A percentile compares a stretch with the other conserved stretches of the same genome.
phyloP scores from a whole-genome alignment of 2,113 vertebrate species.

The Hepsetus odoe region DNA sequence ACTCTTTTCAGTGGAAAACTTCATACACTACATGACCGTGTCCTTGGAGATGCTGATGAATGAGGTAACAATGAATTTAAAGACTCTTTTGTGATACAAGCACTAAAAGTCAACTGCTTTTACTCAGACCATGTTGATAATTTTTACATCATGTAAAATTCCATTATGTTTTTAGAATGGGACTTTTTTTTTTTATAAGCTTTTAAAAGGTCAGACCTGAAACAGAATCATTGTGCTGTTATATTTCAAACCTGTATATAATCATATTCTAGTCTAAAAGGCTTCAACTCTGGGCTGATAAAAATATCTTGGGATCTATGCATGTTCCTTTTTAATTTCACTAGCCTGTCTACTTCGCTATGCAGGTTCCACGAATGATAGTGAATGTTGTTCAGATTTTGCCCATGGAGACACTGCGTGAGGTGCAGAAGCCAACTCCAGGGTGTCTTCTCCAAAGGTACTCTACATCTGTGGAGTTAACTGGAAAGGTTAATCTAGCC shows the following conservation, averaged over 20 bases:
- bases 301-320: too few relatives aligned
- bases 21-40: conserved; percentile 74
- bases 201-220: too few relatives aligned
- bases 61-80: conserved; percentile 67
- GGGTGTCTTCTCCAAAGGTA: conserved; percentile 79
- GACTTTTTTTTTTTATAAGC: not conserved
- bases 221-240: not conserved
- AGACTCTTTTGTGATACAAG: not conserved
- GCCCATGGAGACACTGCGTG: conserved; percentile 73
- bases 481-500: too few relatives aligned
- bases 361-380: conserved; percentile 79
- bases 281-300: too few relatives aligned
- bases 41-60: conserved; percentile 80
- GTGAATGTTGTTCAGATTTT: conserved; percentile 81
- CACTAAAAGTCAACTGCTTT: not conserved
- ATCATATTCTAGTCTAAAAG: not conserved
- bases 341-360: not conserved
- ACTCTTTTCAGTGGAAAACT: conserved; percentile 78
- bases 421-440: conserved; percentile 75
- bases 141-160: not conserved
- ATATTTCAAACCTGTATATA: too few relatives aligned
- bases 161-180: not conserved
- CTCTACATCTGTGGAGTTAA: not conserved
- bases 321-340: too few relatives aligned
- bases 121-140: not conserved